Conservation (phyloP, 2,797 vertebrate genomes). For the Micropoecilia bifurca region DNA sequence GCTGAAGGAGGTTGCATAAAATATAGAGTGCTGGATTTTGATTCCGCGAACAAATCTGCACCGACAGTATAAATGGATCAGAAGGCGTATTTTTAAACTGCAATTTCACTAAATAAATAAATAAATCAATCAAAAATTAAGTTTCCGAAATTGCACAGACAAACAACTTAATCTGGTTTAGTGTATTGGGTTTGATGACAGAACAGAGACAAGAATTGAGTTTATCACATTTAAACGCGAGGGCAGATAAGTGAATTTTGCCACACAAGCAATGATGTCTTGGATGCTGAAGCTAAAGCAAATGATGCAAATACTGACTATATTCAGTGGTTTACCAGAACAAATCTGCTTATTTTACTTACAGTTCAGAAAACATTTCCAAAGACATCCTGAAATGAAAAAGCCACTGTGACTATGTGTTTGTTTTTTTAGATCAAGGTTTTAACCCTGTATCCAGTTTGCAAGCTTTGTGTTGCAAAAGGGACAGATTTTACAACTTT, state of each 20-base stretch:
- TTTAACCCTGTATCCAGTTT: constrained; percentile 58
- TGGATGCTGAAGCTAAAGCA: not conserved
- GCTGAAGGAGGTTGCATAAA: constrained; percentile 39
- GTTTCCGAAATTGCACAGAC: not conserved
- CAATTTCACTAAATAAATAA: not conserved
- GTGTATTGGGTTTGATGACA: not conserved
- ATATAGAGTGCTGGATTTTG: not conserved
- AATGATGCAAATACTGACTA: not conserved
- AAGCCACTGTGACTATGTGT: constrained; percentile 28
- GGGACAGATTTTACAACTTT: constrained; percentile 51
- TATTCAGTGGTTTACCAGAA: not conserved
- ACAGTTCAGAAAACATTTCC: not conserved
- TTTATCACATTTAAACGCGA: not conserved
- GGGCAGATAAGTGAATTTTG: not conserved
- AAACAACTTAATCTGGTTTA: not conserved
- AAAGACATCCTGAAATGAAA: not conserved
- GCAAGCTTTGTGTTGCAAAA: constrained; percentile 51
- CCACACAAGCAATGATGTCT: not conserved
- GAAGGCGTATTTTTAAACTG: not conserved
- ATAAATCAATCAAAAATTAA: not conserved
- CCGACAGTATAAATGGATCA: not conserved
- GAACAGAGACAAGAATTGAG: not conserved
- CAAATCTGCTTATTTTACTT: not conserved
- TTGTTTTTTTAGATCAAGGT: constrained; percentile 36
- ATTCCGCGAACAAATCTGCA: not conserved